These are phyloP conservation scores for Drosophila athabasca DNA, from an alignment of 1,140 invertebrate genomes.

Conservation along the genomic window DNA sequence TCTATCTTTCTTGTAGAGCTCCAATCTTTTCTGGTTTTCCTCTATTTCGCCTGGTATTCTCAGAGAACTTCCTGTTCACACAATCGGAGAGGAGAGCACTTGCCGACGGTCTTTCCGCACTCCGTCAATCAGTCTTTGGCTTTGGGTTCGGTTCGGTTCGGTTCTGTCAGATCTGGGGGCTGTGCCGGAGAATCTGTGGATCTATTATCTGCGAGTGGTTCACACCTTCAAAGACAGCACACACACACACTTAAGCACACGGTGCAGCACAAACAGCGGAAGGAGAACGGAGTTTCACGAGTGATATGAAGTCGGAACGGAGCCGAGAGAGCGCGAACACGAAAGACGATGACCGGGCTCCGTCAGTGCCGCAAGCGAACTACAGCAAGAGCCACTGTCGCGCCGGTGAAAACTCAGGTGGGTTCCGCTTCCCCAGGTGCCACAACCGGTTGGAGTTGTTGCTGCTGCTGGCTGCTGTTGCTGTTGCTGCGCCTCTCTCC, in stretches of 20 bases:
- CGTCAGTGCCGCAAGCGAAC: conserved; percentile 75
- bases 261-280: background rate
- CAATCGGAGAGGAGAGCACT: conserved; percentile 27
- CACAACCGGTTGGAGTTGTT: conserved; percentile 36
- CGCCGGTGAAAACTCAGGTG: conserved; percentile 74
- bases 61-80: background rate
- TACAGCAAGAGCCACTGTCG: conserved; percentile 57
- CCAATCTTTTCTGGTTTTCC: background rate
- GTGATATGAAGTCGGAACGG: conserved; percentile 4
- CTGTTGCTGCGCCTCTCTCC: too few species aligned
- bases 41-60: background rate
- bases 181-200: background rate
- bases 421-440: conserved; percentile 28
- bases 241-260: conserved; percentile 2
- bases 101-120: conserved; percentile 68
- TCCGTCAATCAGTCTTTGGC: conserved; percentile 25
- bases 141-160: background rate
- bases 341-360: conserved; percentile 67
- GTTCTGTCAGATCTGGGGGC: conserved; percentile 6
- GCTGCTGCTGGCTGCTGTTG: conserved; percentile 1
- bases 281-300: background rate
- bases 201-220: background rate
- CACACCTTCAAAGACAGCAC: conserved; percentile 15
- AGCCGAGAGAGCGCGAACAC: conserved; percentile 53
- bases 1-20: background rate